These are phyloP conservation scores for Tamias sibiricus DNA, from an alignment of 2,113 vertebrate genomes.

Conservation along the genomic window DNA sequence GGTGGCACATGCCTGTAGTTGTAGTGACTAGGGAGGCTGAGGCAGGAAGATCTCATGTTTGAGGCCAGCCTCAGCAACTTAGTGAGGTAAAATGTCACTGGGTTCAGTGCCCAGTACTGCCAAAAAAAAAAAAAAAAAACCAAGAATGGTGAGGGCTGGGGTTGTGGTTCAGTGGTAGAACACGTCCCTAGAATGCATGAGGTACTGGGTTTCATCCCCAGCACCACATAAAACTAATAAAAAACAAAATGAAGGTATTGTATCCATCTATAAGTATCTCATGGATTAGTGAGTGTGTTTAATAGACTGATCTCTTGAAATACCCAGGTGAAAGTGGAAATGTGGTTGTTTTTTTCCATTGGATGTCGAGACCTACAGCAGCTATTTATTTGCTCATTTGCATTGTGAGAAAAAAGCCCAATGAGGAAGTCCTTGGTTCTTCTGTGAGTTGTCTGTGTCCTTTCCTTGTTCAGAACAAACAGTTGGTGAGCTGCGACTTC, in stretches of 20 bases:
- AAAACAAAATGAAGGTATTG: too few species aligned
- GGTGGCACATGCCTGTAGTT: background rate
- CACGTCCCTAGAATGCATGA: too few species aligned
- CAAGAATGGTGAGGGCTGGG: too few species aligned
- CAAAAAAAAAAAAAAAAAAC: background rate
- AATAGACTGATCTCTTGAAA: background rate
- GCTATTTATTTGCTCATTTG: background rate
- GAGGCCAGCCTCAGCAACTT: too few species aligned
- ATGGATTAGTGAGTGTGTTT: background rate
- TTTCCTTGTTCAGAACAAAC: conserved; percentile 44
- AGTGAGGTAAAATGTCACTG: too few species aligned
- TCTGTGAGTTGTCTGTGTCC: background rate
- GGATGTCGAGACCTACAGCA: background rate
- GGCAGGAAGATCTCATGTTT: background rate
- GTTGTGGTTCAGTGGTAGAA: too few species aligned
- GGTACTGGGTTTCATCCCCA: too few species aligned
- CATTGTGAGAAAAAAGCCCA: background rate
- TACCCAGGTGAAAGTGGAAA: background rate
- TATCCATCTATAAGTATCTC: too few species aligned
- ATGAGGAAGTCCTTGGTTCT: background rate
- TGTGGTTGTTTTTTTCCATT: background rate
- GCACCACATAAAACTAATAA: too few species aligned
- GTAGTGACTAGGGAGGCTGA: background rate
- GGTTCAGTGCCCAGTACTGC: too few species aligned
- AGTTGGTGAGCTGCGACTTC: background rate